Conservation (phyloP, 2,797 vertebrate species). For the Podargus strigoides region DNA sequence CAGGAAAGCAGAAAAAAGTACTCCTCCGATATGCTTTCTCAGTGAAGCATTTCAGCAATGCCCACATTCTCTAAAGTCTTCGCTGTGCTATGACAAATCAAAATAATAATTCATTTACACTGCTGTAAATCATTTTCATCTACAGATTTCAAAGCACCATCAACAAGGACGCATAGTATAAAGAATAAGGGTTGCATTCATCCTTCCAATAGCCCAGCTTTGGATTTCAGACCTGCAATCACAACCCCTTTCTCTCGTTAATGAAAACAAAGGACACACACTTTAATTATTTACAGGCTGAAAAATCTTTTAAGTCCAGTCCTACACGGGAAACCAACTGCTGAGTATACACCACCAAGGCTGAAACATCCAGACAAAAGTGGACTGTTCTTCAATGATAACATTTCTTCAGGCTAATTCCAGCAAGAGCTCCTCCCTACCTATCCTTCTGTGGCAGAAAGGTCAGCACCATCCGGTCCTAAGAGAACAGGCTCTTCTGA, state of each 20-base stretch:
- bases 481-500: accelerated
- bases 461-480: background rate
- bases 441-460: background rate
- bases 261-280: background rate
- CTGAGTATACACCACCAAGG: background rate
- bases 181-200: background rate
- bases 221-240: background rate
- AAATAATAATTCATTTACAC: background rate
- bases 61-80: background rate
- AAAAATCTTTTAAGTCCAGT: background rate
- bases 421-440: background rate
- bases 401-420: background rate
- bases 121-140: background rate
- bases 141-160: background rate
- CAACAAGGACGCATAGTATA: background rate
- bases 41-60: background rate
- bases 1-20: background rate
- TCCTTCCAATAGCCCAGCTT: background rate
- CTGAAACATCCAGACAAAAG: background rate
- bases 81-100: background rate
- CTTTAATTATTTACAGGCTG: background rate
- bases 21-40: background rate
- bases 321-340: background rate
- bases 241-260: background rate
- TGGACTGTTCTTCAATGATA: background rate